Conservation (phyloP, 1,140 invertebrate species). For the Leptinotarsa undecemlineata region DNA sequence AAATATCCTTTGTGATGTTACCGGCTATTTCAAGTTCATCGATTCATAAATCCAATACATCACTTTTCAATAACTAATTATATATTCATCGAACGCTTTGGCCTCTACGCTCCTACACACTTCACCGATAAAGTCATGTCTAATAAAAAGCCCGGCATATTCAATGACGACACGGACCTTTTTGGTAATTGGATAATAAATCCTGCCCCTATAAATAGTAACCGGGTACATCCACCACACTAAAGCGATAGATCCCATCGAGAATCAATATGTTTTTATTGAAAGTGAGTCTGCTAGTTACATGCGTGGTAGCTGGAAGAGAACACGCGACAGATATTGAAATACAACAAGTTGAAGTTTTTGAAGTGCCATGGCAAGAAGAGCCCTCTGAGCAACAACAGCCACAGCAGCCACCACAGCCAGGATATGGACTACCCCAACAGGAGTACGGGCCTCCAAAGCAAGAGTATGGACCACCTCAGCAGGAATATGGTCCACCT, state of each 20-base stretch:
- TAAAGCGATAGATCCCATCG: neutral
- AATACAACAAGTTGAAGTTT: slow-evolving; percentile 21
- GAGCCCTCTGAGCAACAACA: neutral
- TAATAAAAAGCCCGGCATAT: neutral
- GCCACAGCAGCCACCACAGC: neutral
- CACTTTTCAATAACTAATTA: neutral
- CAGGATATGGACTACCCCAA: slow-evolving; percentile 35
- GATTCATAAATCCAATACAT: too few species aligned
- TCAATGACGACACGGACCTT: neutral
- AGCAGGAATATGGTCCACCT: slow-evolving; percentile 27
- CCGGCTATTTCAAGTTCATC: too few species aligned
- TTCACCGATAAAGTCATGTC: neutral
- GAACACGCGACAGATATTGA: slow-evolving; percentile 16
- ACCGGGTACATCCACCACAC: neutral
- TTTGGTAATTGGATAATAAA: slow-evolving; percentile 6
- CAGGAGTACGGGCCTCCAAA: slow-evolving; percentile 27
- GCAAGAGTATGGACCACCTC: slow-evolving; percentile 30
- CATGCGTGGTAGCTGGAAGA: neutral
- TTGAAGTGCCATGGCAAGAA: slow-evolving; percentile 23
- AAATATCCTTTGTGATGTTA: too few species aligned
- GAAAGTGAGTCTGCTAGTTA: slow-evolving; percentile 1
- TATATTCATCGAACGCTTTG: neutral
- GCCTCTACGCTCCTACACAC: slow-evolving; percentile 1
- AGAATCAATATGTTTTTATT: slow-evolving; percentile 1
- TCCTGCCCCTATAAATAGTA: neutral